Base-by-base conservation (phyloP, 2,888 invertebrate genomes). In the Neelides folsomi region DNA sequence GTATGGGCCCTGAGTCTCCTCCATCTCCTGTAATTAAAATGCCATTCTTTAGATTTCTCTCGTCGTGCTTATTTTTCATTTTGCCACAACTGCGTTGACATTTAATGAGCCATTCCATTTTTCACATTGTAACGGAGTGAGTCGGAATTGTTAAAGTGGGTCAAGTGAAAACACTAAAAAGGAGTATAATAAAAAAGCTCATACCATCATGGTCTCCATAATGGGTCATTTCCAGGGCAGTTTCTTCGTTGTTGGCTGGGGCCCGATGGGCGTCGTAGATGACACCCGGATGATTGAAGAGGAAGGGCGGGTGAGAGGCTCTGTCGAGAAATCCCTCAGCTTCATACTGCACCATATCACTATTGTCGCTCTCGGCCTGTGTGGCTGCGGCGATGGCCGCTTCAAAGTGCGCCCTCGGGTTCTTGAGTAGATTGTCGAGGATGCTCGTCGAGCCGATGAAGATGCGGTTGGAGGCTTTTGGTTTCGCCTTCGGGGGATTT, bases 361-460 rank as follows among this genome's bases (percentile, higher is more conserved):
- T 60, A 50, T 64, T 62, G 57, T 64, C 64, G 54, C 58, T 62
- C 40, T 52, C 59, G 46, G 46, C 36, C 20, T 40, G 34, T 15
- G 15, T 36, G 16, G 37, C 9, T n/a, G 56, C 56, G 9, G 60
- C 54, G 18, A 56, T 57, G 19, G 60, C 60, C 52, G 57, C 55
- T 48, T 59, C 56, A 36, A 56, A 51, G 43, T 56, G 58, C 27
- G 56, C 59, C 51, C 59, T 54, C 38, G 61, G 61, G 47, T 64
- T 63, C 52, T 63, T 63, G 53, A 64, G 60, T 57, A 63, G 58
- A 57, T 64, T 64, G 54, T 64, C 64, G 58, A 64, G 56, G 60
- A 64, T 64, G 55, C 62, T 63, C 27, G 64, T 64, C 19, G 62
- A 58, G 53, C 61, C 63, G 39, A 63, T 56, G 45, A 60, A 63